Conservation (phyloP, 1,140 invertebrate species). For the Batillaria attramentaria region DNA sequence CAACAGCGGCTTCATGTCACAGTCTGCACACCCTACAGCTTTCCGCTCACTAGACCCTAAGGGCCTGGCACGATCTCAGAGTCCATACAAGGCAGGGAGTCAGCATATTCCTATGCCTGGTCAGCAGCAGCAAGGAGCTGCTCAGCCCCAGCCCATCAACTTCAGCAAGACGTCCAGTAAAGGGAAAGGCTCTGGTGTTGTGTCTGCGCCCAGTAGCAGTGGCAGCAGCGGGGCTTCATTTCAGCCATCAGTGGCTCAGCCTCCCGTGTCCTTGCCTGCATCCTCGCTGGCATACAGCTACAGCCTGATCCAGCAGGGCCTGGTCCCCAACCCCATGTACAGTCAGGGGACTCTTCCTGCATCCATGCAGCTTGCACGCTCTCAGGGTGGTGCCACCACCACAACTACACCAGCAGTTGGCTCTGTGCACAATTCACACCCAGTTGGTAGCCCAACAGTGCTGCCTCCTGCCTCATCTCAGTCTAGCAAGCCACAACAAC, state of each 20-base stretch:
- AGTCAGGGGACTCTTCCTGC: constrained; percentile 44
- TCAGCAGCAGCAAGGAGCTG: neutral
- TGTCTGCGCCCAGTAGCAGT: neutral
- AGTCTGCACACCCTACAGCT: constrained; percentile 38
- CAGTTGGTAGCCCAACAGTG: constrained; percentile 31
- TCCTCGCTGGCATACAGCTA: constrained; percentile 58
- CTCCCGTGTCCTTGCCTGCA: constrained; percentile 61
- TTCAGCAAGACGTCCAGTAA: constrained; percentile 53
- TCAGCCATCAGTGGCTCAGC: constrained; percentile 58
- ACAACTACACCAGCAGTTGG: constrained; percentile 25
- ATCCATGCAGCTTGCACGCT: constrained; percentile 32
- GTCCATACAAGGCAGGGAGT: constrained; percentile 60
- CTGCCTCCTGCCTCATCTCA: constrained; percentile 37
- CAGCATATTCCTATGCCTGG: constrained; percentile 56
- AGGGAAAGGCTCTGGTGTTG: constrained; percentile 21
- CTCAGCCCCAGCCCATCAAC: constrained; percentile 64
- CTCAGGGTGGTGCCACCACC: constrained; percentile 33
- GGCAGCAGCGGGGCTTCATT: constrained; percentile 10
- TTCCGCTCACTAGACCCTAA: constrained; percentile 53
- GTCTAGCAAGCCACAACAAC: constrained; percentile 55
- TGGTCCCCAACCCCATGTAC: constrained; percentile 73
- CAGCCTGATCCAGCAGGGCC: constrained; percentile 72
- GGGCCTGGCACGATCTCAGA: constrained; percentile 57
- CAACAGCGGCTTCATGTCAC: constrained; percentile 1
- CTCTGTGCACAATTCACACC: constrained; percentile 19